Percentiles rank a stretch among this genome's conserved stretches.
Evolutionary conservation across 2,113 vertebrate species (phyloP).

Genomic region (Neolamprologus hecqui): DNA sequence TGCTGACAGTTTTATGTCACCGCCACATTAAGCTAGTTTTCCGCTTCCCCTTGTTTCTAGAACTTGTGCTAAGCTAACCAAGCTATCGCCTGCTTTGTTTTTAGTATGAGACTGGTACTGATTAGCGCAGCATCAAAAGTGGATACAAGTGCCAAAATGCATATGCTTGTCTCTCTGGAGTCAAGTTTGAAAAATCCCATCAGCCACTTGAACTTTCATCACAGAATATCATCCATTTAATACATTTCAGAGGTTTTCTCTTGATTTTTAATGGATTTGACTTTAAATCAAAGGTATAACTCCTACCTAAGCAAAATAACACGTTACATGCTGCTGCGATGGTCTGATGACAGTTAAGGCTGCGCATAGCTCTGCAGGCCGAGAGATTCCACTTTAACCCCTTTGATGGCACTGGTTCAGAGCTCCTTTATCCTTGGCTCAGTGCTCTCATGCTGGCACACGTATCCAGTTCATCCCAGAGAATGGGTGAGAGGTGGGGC

Average conservation of each 20-base stretch:
- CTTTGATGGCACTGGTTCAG: not conserved
- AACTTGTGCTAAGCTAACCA: not conserved
- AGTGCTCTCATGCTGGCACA: not conserved
- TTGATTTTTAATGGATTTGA: not conserved
- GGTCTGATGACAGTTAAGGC: not conserved
- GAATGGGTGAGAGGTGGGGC: not conserved
- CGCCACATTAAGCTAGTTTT: not conserved
- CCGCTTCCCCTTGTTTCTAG: not conserved
- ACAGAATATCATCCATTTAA: not conserved
- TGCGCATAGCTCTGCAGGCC: not conserved
- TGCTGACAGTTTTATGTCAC: not conserved
- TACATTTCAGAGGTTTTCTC: not conserved
- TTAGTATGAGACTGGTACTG: not conserved
- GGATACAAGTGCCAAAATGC: not conserved
- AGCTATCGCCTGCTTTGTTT: not conserved
- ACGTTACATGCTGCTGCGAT: not conserved
- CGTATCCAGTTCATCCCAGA: not conserved
- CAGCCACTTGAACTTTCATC: not conserved
- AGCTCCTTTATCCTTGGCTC: not conserved
- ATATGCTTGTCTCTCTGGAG: not conserved
- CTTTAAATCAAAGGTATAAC: not conserved
- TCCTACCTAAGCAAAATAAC: not conserved
- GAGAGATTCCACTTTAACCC: not conserved
- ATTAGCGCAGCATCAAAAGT: not conserved
- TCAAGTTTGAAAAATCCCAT: not conserved